Percentiles rank a stretch among this genome's conserved stretches.
These are phyloP conservation scores for Cyclargus thomasi DNA, from an alignment of 1,140 invertebrate species.

Conservation along the genomic window DNA sequence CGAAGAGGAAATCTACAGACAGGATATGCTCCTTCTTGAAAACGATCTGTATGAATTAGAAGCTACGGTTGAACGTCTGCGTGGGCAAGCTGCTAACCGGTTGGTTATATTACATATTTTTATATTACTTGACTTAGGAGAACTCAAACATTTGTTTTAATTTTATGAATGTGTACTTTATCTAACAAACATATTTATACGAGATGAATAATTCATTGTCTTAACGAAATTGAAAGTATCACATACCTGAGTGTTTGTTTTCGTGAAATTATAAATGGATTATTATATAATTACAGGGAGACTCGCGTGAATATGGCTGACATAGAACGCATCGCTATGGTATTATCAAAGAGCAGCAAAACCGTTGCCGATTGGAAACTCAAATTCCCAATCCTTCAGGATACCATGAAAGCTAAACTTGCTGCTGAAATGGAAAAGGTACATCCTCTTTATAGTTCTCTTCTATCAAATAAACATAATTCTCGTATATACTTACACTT, in stretches of 20 bases:
- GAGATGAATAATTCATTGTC: too few relatives aligned
- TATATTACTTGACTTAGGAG: background rate
- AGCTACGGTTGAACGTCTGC: conserved; percentile 93
- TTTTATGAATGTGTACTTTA: background rate
- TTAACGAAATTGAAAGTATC: too few relatives aligned
- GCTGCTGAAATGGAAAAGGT: conserved; percentile 94
- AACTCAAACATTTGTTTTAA: too few relatives aligned
- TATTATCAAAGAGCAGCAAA: conserved; percentile 86
- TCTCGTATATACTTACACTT: too few relatives aligned
- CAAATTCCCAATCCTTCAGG: conserved; percentile 91
- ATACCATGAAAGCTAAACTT: conserved; percentile 90
- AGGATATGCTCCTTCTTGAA: conserved; percentile 92
- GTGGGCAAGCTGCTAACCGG: conserved; percentile 95
- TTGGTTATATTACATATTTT: conserved; percentile 26
- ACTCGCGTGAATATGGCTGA: conserved; percentile 97
- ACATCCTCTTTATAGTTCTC: too few relatives aligned
- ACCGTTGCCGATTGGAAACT: conserved; percentile 96
- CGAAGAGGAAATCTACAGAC: conserved; percentile 89
- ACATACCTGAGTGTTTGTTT: too few relatives aligned
- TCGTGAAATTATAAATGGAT: too few relatives aligned
- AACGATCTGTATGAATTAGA: conserved; percentile 96
- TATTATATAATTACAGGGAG: conserved; percentile 70
- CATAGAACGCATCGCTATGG: conserved; percentile 96
- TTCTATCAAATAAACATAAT: too few relatives aligned
- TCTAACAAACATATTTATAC: too few relatives aligned